Evolutionary conservation across 2,888 invertebrate genomes (phyloP).

Genomic region (Caenorhabditis macrosperma): DNA sequence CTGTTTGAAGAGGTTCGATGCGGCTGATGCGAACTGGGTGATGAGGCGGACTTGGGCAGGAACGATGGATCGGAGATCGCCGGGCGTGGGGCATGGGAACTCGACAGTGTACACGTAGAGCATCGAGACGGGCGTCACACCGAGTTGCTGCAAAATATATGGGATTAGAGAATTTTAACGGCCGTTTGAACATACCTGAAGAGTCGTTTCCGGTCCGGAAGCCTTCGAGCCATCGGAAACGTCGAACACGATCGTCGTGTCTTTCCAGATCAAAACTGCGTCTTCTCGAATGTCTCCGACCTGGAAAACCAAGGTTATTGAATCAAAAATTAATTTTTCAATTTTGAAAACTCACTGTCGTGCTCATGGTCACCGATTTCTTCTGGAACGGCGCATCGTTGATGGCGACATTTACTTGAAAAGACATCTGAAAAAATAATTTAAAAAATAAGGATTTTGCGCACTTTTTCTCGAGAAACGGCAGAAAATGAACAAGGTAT

Average conservation of each 20-base stretch:
- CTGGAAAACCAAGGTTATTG: background rate
- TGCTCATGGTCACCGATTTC: constrained; percentile 11
- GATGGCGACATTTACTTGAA: constrained; percentile 38
- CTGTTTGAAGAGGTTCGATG: constrained; percentile 31
- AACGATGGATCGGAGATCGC: constrained; percentile 35
- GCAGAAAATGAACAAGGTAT: background rate
- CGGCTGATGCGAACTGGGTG: constrained; percentile 29
- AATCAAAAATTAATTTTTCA: constrained; percentile 3
- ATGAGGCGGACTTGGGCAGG: constrained; percentile 48
- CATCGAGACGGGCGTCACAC: constrained; percentile 13
- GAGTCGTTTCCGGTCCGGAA: constrained; percentile 14
- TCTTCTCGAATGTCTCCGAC: constrained; percentile 23
- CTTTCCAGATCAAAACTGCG: constrained; percentile 38
- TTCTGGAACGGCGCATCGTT: constrained; percentile 36
- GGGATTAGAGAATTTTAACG: no score
- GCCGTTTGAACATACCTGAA: constrained; percentile 2
- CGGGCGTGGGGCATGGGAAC: constrained; percentile 52
- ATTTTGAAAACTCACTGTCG: constrained; percentile 19
- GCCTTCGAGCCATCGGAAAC: constrained; percentile 13
- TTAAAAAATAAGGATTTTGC: background rate
- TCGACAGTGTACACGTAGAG: constrained; percentile 39
- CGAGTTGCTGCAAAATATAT: constrained; percentile 21
- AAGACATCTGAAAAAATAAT: constrained; percentile 40
- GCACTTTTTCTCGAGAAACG: no score
- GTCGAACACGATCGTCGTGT: constrained; percentile 39